Evolutionary conservation across 2,888 invertebrate species (phyloP), one percentile per base, ranked within the genome.

Genomic region (Calliopum simillimum): DNA sequence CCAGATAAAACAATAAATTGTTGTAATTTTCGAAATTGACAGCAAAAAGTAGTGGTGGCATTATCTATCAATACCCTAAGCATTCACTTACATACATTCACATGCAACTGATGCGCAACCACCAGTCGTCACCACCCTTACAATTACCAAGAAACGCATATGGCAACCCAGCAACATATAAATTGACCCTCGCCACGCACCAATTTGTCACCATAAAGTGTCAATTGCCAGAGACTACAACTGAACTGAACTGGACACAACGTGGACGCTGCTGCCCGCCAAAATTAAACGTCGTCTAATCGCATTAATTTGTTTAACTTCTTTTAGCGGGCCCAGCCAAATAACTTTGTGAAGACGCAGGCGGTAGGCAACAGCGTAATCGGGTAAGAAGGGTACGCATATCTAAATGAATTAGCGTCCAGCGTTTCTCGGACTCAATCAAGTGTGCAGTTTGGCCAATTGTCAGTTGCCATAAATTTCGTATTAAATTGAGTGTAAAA

Each of bases 401-500:
- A 44, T 41, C 59, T 59, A 14, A 59, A 70, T 65, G 59, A 59
- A 70, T 70, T 66, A 66, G 65, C 70, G 61, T 64, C 25, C 55
- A 16, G 13, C 49, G 41, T 14, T 64, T 13, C 13, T 23, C 56
- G 53, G 47, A 69, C 33, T 23, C 69, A 64, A 51, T 66, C 70
- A 70, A 70, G 65, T 70, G 70, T 66, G 65, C 63, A n/a, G 64
- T 23, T 55, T 51, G 61, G 55, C 11, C 61, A 53, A 68, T 68
- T 68, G 68, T 55, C 25, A 53, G 55, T 33, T 46, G 79, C 78
- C 78, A 80, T 80, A 80, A 80, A 80, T 80, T 80, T 78, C 71
- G 70, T 75, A 77, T 76, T 77, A 77, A 80, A 80, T 80, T 79
- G 80, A 79, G 77, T 79, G 80, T 79, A 79, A 80, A 80, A 80